These are phyloP conservation scores for Arctia plantaginis DNA, from an alignment of 2,888 invertebrate genomes.

Conservation along the genomic window DNA sequence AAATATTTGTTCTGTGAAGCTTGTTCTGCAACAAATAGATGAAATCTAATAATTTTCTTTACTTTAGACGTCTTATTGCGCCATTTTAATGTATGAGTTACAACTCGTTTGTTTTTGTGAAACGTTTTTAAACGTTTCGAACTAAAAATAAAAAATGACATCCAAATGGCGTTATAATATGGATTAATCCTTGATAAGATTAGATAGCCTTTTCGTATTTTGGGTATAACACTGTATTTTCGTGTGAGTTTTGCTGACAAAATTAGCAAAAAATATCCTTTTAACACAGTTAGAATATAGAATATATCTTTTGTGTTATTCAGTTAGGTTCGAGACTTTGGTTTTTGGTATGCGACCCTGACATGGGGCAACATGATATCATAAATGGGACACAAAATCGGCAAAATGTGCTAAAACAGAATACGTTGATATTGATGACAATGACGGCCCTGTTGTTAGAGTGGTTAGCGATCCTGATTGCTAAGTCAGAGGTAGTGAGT, in stretches of 20 bases:
- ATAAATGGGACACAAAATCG: not conserved
- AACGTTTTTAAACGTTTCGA: not conserved
- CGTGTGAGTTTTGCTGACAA: not conserved
- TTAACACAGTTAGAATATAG: not conserved
- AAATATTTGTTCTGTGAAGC: not conserved
- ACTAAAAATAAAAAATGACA: not conserved
- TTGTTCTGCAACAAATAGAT: not conserved
- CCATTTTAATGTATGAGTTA: not conserved
- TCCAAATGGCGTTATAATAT: not conserved
- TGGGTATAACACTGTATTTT: not conserved
- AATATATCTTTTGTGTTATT: not conserved
- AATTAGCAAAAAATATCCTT: not conserved
- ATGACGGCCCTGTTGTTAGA: too few species aligned
- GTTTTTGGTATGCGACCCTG: not conserved
- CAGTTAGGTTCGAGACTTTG: not conserved
- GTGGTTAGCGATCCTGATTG: too few species aligned
- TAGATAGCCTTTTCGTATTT: not conserved
- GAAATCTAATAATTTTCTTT: not conserved
- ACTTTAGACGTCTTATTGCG: not conserved
- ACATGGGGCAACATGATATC: not conserved
- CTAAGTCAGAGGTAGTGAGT: too few species aligned
- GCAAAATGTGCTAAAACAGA: not conserved
- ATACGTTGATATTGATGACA: not conserved
- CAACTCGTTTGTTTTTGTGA: not conserved
- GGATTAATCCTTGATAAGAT: not conserved